phyloP scores from a whole-genome alignment of 2,797 vertebrate genomes.

The Alauda arvensis region DNA sequence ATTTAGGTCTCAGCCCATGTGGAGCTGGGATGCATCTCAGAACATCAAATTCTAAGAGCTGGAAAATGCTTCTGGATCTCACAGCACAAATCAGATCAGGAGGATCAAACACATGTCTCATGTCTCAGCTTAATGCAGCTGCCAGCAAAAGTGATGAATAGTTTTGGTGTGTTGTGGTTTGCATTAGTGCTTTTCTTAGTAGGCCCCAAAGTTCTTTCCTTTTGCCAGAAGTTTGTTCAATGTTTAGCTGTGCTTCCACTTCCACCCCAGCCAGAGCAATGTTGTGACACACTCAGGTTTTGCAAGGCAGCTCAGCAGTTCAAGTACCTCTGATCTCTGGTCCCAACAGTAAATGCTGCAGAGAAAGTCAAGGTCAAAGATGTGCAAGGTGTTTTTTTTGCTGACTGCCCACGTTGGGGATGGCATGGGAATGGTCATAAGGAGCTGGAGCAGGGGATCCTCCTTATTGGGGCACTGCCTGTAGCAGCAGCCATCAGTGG shows the following conservation, averaged over 20 bases:
- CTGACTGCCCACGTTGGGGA: not conserved
- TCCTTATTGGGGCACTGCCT: fast-evolving
- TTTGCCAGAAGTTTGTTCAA: not conserved
- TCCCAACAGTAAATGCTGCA: not conserved
- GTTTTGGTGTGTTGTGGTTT: not conserved
- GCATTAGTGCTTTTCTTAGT: not conserved
- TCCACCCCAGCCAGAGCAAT: not conserved
- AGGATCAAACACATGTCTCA: not conserved
- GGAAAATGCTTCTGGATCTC: not conserved
- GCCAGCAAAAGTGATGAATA: not conserved
- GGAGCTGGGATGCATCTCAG: not conserved
- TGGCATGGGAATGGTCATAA: fast-evolving
- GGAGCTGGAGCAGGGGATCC: not conserved
- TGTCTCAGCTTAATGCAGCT: not conserved
- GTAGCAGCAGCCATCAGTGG: not conserved
- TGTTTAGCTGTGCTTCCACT: not conserved
- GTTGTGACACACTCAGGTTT: fast-evolving
- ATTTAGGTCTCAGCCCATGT: not conserved
- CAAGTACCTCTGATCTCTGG: not conserved
- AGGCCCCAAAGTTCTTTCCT: not conserved
- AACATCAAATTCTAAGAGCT: not conserved
- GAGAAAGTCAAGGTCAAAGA: not conserved
- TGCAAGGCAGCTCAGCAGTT: not conserved
- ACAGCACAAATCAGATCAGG: fast-evolving
- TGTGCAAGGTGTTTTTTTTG: not conserved